These are phyloP conservation scores for Zygogramma bicolorata DNA, from an alignment of 2,888 invertebrate species.

Conservation along the genomic window DNA sequence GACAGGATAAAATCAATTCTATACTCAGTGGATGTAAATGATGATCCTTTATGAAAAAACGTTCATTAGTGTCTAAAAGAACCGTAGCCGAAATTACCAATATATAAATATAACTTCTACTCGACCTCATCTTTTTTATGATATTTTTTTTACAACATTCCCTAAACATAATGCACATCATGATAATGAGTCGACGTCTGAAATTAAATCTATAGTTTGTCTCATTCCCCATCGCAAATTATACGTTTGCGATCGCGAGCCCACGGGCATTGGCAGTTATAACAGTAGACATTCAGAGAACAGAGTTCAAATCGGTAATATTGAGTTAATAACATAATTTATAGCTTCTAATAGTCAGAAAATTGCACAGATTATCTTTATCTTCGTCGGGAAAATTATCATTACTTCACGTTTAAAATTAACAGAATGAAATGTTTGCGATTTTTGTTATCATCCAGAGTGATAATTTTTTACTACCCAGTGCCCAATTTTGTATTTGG, in stretches of 20 bases:
- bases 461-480: background rate
- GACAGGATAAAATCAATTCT: no score
- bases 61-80: no score
- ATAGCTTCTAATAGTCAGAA: constrained; percentile 19
- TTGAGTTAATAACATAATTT: constrained; percentile 24
- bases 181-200: background rate
- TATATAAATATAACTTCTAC: background rate
- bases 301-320: constrained; percentile 19
- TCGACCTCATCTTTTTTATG: background rate
- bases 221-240: constrained; percentile 29
- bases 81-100: no score
- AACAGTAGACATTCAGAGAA: constrained; percentile 28
- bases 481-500: background rate
- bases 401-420: background rate
- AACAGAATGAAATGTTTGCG: background rate
- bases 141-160: background rate
- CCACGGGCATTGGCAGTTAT: constrained; percentile 10
- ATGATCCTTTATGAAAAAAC: no score
- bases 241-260: constrained; percentile 8
- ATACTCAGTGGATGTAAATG: no score
- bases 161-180: constrained; percentile 6
- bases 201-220: constrained; percentile 25
- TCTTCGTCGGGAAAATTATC: background rate
- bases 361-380: constrained; percentile 14
- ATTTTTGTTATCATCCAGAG: background rate